phyloP scores from a whole-genome alignment of 2,797 vertebrate genomes.

The Cynopterus sphinx region DNA sequence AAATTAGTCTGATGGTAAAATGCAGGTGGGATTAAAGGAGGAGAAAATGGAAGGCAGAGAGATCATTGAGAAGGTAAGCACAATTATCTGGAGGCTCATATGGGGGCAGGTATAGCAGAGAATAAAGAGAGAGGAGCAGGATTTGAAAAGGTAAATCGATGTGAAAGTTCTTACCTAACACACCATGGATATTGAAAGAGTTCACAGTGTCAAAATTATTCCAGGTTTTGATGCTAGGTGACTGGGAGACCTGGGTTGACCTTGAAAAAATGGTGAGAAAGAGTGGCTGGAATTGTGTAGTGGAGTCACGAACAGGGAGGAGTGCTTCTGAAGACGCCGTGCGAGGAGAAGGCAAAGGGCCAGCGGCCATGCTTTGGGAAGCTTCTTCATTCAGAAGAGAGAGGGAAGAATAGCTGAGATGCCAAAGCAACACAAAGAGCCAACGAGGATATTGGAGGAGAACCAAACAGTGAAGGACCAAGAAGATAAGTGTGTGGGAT shows the following conservation, averaged over 20 bases:
- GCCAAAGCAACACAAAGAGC: not conserved
- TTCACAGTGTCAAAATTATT: not conserved
- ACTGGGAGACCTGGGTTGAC: not conserved
- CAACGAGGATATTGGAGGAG: not conserved
- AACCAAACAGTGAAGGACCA: not conserved
- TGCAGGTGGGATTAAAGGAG: not conserved
- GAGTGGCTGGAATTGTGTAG: not conserved
- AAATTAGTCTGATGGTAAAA: not conserved
- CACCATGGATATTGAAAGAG: not conserved
- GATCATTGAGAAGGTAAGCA: not conserved
- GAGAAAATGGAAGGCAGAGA: not conserved
- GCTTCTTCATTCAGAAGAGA: not conserved
- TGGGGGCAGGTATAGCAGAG: not conserved
- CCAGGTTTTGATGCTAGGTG: not conserved
- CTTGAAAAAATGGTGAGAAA: not conserved
- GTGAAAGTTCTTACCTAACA: not conserved
- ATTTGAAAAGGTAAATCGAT: not conserved
- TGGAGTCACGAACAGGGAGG: not conserved
- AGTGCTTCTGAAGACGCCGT: not conserved
- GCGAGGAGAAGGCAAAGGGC: not conserved
- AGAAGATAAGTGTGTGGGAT: not conserved
- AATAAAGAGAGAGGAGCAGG: not conserved
- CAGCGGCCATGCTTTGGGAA: not conserved
- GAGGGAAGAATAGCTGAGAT: not conserved
- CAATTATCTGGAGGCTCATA: not conserved